Conservation (phyloP, 2,888 invertebrate species). For the Amorpha juglandis region DNA sequence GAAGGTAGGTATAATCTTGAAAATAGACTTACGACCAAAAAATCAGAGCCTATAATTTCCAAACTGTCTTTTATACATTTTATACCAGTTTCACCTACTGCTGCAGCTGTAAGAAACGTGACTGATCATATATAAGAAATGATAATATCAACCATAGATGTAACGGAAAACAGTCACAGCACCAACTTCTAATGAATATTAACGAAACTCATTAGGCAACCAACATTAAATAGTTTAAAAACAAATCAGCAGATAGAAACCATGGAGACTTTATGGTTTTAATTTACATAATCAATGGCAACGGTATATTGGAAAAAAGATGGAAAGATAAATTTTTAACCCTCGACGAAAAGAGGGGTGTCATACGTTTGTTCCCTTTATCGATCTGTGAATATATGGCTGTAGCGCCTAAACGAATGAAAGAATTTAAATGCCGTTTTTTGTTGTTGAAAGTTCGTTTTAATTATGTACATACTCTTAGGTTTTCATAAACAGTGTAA, state of each 20-base stretch:
- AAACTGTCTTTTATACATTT: not conserved
- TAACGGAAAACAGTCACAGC: not conserved
- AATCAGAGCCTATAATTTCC: not conserved
- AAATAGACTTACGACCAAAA: too few relatives aligned
- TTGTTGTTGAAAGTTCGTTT: too few relatives aligned
- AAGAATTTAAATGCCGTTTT: too few relatives aligned
- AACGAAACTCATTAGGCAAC: conserved; percentile 21
- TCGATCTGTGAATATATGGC: too few relatives aligned
- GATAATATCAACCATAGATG: conserved; percentile 4
- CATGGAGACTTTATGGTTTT: not conserved
- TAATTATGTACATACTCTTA: too few relatives aligned
- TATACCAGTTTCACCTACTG: not conserved
- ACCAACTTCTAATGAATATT: conserved; percentile 26
- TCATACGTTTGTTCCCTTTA: too few relatives aligned
- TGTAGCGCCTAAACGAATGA: too few relatives aligned
- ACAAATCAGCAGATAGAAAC: conserved; percentile 24
- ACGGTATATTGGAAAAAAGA: not conserved
- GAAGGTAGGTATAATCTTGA: too few relatives aligned
- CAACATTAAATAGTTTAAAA: conserved; percentile 24
- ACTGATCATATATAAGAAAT: not conserved
- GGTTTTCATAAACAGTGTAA: too few relatives aligned
- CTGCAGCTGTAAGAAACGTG: not conserved
- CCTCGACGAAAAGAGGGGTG: too few relatives aligned
- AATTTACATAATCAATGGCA: conserved; percentile 2
- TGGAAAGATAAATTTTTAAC: not conserved